Conservation (phyloP, 2,888 invertebrate species). For the Lagria hirta region DNA sequence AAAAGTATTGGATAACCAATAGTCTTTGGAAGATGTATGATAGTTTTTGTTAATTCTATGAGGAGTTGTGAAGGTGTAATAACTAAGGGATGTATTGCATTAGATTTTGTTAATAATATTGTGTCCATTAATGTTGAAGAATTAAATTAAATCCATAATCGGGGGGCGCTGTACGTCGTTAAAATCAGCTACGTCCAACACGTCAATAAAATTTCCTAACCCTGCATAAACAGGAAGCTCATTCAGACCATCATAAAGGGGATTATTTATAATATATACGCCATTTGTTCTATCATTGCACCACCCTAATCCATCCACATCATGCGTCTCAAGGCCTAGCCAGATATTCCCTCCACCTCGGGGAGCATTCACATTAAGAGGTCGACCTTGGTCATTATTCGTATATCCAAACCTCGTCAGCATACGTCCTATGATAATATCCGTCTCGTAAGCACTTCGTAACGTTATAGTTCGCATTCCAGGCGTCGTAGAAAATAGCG, state of each 20-base stretch:
- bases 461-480: neutral
- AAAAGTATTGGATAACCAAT: no score
- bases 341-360: neutral
- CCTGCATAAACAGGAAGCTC: neutral
- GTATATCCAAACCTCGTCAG: neutral
- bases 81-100: no score
- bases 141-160: neutral
- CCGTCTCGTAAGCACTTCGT: slow-evolving; percentile 1
- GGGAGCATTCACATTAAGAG: neutral
- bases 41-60: no score
- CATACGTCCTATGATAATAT: slow-evolving; percentile 1
- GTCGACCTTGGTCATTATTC: neutral
- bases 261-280: neutral
- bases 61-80: no score
- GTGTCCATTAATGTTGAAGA: no score
- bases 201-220: neutral
- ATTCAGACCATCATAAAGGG: neutral
- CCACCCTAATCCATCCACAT: slow-evolving; percentile 2
- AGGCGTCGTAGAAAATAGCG: slow-evolving; percentile 2
- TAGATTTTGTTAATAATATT: no score
- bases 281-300: neutral
- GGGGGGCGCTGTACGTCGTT: neutral
- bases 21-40: no score
- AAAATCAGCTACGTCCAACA: neutral
- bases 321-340: neutral